Conservation (phyloP, 2,797 vertebrate species). For the Eupleurogrammus muticus region DNA sequence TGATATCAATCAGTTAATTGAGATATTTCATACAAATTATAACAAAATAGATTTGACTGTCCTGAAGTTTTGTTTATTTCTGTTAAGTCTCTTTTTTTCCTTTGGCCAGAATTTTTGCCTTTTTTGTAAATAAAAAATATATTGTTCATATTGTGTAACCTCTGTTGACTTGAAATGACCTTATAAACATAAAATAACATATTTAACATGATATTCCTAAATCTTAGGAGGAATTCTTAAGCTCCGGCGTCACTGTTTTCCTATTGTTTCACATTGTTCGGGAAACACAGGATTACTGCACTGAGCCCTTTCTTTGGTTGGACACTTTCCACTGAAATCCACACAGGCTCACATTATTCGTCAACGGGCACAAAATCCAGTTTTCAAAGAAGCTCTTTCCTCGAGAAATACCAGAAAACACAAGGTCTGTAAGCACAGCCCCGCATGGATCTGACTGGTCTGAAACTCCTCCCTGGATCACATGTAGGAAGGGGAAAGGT, state of each 20-base stretch:
- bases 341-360: slow-evolving; percentile 54
- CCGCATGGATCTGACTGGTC: slow-evolving; percentile 20
- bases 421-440: slow-evolving; percentile 59
- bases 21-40: background rate
- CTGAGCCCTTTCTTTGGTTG: slow-evolving; percentile 41
- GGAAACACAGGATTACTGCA: slow-evolving; percentile 53
- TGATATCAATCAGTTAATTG: background rate
- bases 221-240: background rate
- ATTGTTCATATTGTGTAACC: background rate
- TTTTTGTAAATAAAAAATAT: slow-evolving; percentile 1
- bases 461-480: slow-evolving; percentile 77
- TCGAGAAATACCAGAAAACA: slow-evolving; percentile 63
- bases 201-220: background rate
- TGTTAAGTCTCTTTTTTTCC: background rate
- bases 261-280: slow-evolving; percentile 28
- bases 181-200: background rate
- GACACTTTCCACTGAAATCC: slow-evolving; percentile 56
- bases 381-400: slow-evolving; percentile 54
- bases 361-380: slow-evolving; percentile 36
- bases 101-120: background rate
- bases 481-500: slow-evolving; percentile 60
- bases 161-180: background rate
- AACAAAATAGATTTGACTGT: background rate
- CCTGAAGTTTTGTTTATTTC: background rate
- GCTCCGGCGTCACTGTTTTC: slow-evolving; percentile 19